Percentiles rank a stretch among this genome's conserved stretches.
Evolutionary conservation across 2,888 invertebrate species (phyloP).

Genomic region (Limnephilus marmoratus): DNA sequence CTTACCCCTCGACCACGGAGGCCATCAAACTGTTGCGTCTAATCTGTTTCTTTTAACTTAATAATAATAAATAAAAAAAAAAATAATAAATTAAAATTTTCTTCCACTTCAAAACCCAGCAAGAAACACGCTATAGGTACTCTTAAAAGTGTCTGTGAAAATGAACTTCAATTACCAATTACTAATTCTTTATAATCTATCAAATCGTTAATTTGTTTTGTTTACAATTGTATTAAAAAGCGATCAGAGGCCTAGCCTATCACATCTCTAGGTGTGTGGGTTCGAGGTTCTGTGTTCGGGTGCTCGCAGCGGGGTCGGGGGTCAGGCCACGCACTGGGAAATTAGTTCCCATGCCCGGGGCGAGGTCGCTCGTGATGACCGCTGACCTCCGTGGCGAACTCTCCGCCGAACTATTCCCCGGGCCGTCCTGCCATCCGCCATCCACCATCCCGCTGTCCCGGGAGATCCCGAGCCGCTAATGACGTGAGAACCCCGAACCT

Average conservation of each 20-base stretch:
- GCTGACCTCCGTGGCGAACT: conserved; percentile 40
- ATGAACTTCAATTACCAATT: too few species aligned
- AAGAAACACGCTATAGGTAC: too few species aligned
- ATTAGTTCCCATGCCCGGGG: conserved; percentile 53
- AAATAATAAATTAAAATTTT: too few species aligned
- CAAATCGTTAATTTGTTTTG: background rate
- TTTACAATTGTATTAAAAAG: conserved; percentile 15
- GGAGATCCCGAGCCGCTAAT: conserved; percentile 48
- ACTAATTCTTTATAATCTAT: too few species aligned
- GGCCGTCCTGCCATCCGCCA: background rate
- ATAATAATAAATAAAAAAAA: too few species aligned
- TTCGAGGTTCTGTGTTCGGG: background rate
- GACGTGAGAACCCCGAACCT: conserved; percentile 39
- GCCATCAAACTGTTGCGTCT: too few species aligned
- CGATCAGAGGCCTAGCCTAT: background rate
- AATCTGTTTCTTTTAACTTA: too few species aligned
- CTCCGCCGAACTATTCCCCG: background rate
- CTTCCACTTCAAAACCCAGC: too few species aligned
- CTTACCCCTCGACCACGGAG: too few species aligned
- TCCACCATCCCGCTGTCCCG: background rate
- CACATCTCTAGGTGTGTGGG: background rate
- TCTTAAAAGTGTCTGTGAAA: too few species aligned
- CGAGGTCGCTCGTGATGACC: conserved; percentile 56
- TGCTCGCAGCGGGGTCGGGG: background rate
- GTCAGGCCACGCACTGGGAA: conserved; percentile 15